Evolutionary conservation across 2,113 vertebrate genomes (phyloP).

Genomic region (Gopherus evgoodei): DNA sequence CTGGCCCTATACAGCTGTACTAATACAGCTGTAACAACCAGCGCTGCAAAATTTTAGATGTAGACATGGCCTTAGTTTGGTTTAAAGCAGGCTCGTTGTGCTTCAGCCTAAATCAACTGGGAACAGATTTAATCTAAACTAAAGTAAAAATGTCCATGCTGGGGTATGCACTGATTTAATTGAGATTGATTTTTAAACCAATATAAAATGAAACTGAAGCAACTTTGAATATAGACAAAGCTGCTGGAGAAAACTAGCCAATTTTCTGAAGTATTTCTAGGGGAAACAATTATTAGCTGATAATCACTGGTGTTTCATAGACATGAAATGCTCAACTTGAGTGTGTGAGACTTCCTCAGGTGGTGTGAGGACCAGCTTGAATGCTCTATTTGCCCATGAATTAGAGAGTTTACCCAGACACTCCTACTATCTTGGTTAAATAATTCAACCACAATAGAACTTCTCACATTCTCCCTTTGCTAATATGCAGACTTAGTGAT

Average conservation of each 20-base stretch:
- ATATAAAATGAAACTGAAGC: not conserved
- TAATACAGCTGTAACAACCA: too few species aligned
- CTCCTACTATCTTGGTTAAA: not conserved
- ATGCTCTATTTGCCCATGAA: not conserved
- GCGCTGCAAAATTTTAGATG: too few species aligned
- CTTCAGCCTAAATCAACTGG: not conserved
- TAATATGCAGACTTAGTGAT: not conserved
- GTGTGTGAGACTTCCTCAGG: not conserved
- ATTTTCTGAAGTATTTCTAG: not conserved
- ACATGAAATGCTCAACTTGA: not conserved
- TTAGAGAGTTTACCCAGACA: not conserved
- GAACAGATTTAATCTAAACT: not conserved
- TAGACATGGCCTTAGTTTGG: too few species aligned
- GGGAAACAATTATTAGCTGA: not conserved
- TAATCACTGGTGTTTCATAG: not conserved
- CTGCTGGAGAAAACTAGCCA: not conserved
- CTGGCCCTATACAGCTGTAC: too few species aligned
- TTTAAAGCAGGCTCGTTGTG: not conserved
- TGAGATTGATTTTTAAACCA: not conserved
- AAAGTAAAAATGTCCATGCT: not conserved
- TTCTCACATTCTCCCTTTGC: not conserved
- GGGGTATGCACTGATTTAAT: accelerated
- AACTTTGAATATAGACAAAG: accelerated
- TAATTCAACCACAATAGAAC: not conserved
- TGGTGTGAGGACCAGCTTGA: not conserved